phyloP scores from a whole-genome alignment of 2,113 vertebrate genomes.

The Heliornis fulica region DNA sequence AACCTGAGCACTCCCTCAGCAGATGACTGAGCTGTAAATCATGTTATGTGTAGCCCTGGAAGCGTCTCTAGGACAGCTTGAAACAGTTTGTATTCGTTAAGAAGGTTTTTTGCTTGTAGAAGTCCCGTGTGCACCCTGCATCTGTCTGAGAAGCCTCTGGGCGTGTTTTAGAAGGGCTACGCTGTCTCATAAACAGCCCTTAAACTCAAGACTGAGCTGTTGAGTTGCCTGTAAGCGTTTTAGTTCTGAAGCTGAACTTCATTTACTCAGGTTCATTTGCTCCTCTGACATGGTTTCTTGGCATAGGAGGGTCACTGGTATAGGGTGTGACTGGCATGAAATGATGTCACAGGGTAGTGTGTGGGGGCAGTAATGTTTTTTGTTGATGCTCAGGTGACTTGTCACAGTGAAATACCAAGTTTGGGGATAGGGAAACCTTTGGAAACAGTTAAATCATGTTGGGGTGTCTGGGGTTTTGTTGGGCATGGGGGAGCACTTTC shows the following conservation, averaged over 20 bases:
- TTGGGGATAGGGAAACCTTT: not conserved
- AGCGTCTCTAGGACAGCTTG: not conserved
- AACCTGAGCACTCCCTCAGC: not conserved
- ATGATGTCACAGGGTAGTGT: not conserved
- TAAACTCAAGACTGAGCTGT: not conserved
- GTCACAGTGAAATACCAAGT: not conserved
- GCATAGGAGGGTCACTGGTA: not conserved
- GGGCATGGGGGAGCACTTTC: not conserved
- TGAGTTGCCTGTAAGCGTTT: not conserved
- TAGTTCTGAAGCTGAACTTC: not conserved
- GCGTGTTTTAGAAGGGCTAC: not conserved
- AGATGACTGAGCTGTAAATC: constrained; percentile 41
- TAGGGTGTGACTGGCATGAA: not conserved
- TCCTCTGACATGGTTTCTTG: not conserved
- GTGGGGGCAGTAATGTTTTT: not conserved
- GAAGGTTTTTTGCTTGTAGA: not conserved
- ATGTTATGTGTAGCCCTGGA: not conserved
- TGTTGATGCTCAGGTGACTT: not conserved
- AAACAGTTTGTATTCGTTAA: not conserved
- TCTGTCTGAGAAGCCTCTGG: not conserved
- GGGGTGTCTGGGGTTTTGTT: not conserved
- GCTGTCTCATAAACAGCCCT: not conserved
- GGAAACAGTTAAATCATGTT: not conserved
- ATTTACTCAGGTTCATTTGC: not conserved
- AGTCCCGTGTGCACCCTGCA: not conserved